Base-by-base conservation (phyloP, 1,140 invertebrate species). In the Himalopsyche phryganea region DNA sequence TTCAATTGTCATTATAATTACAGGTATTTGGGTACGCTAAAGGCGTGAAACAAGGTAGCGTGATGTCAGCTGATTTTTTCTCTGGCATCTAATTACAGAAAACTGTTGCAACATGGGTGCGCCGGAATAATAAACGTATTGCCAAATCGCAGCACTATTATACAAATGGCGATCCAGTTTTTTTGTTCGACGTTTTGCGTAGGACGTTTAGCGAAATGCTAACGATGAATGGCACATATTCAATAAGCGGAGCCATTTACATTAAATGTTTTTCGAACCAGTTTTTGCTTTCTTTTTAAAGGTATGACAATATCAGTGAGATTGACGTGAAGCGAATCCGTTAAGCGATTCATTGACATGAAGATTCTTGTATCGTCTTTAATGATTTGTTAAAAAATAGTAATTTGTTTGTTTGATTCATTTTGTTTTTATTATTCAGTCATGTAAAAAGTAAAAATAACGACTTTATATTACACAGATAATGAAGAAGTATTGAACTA, bases 21-120 rank as follows among this genome's bases (percentile, higher is more conserved):
- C 23, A 28, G 23, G 23, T 28, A 28, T 28, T 28, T 18, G 17
- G 36, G 23, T 19, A 41, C 10, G n/a, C 44, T 52, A 54, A 11
- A 46, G 51, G 42, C 42, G 51, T 41, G 44, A 49, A 56, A 56
- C 44, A 49, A 56, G 46, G 53, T 48, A 56, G 51, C 51, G 20
- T 53, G 33, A 36, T 48, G 46, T 48, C 46, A 48, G 20, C 11
- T 40, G n/a, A 48, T 33, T 33, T 32, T 48, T 48, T 50, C 18
- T 38, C 23, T 17, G 11, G 15, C 47, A 14, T 47, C 15, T 23
- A 23, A 47, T 47, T 11, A 9, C 38, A 13, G 3, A 17, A 44
- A 44, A 15, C 14, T 15, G 41, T 18, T 14, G 23, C 9, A 28
- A 28, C 11, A 36, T 50, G 42, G 50, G 50, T 45, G 50, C 35